Conservation (phyloP, 1,140 invertebrate species). For the Nebria ingens region DNA sequence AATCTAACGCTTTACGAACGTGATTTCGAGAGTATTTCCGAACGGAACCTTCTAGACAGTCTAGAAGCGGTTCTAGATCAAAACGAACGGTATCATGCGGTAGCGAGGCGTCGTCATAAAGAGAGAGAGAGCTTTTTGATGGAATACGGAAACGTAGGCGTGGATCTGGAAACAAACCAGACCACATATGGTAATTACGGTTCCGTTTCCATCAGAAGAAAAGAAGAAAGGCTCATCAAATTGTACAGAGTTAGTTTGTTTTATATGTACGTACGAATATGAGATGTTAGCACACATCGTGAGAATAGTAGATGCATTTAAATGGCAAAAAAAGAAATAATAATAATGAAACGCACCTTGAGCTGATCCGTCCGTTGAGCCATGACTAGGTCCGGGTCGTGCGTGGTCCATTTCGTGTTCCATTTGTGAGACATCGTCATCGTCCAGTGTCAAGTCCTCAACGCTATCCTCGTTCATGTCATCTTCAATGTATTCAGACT, state of each 20-base stretch:
- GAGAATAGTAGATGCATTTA: too few species aligned
- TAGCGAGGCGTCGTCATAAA: constrained; percentile 9
- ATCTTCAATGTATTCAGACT: constrained; percentile 65
- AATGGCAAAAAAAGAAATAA: constrained; percentile 10
- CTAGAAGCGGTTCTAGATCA: constrained; percentile 20
- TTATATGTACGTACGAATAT: background rate
- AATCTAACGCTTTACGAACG: constrained; percentile 41
- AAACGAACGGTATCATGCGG: constrained; percentile 8
- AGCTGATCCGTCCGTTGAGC: constrained; percentile 44
- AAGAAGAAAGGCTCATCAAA: too few species aligned
- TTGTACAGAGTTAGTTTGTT: background rate
- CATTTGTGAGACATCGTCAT: constrained; percentile 58
- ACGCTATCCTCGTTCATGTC: constrained; percentile 58
- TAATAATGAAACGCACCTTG: constrained; percentile 34
- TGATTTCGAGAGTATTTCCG: constrained; percentile 41
- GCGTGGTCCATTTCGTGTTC: constrained; percentile 45
- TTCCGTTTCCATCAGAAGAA: constrained; percentile 22
- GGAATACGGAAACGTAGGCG: constrained; percentile 17
- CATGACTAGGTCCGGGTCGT: constrained; percentile 46
- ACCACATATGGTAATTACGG: background rate
- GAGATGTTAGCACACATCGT: too few species aligned
- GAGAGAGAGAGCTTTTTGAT: constrained; percentile 18
- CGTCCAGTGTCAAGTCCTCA: constrained; percentile 71
- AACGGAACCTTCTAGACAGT: constrained; percentile 20
- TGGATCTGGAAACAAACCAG: constrained; percentile 25